A percentile compares a stretch with the other conserved stretches of the same genome.
Evolutionary conservation across 1,140 invertebrate genomes (phyloP).

Genomic region (Chionoecetes opilio): DNA sequence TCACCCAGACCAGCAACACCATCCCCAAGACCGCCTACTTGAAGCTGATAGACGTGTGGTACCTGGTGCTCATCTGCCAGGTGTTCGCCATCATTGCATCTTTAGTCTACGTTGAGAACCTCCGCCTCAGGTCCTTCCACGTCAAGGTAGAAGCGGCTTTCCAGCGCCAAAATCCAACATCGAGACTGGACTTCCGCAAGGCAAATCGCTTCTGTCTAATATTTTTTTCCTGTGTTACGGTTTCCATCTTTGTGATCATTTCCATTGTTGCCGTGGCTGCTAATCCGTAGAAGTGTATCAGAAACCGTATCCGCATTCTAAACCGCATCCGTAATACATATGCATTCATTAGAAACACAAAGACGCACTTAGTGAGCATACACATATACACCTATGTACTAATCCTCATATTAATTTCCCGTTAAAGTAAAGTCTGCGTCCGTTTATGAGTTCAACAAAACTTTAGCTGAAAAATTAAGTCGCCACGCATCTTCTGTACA

Average conservation of each 20-base stretch:
- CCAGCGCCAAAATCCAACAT: background rate
- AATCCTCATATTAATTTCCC: too few relatives aligned
- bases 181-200: background rate
- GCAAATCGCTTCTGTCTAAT: background rate
- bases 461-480: too few relatives aligned
- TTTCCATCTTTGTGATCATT: background rate
- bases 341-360: too few relatives aligned
- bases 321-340: too few relatives aligned
- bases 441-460: too few relatives aligned
- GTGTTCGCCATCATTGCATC: constrained; percentile 44
- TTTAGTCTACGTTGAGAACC: constrained; percentile 40
- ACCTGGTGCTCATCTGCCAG: constrained; percentile 43
- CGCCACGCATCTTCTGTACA: too few relatives aligned
- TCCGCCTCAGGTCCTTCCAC: background rate
- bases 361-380: too few relatives aligned
- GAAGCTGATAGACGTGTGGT: constrained; percentile 65
- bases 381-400: too few relatives aligned
- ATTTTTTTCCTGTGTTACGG: background rate
- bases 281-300: too few relatives aligned
- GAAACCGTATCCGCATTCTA: too few relatives aligned
- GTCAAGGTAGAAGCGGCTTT: background rate
- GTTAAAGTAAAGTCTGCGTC: too few relatives aligned
- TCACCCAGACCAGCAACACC: constrained; percentile 58
- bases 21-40: constrained; percentile 68
- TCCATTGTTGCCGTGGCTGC: background rate